Conservation (phyloP, 2,797 vertebrate species). For the Fringilla coelebs region DNA sequence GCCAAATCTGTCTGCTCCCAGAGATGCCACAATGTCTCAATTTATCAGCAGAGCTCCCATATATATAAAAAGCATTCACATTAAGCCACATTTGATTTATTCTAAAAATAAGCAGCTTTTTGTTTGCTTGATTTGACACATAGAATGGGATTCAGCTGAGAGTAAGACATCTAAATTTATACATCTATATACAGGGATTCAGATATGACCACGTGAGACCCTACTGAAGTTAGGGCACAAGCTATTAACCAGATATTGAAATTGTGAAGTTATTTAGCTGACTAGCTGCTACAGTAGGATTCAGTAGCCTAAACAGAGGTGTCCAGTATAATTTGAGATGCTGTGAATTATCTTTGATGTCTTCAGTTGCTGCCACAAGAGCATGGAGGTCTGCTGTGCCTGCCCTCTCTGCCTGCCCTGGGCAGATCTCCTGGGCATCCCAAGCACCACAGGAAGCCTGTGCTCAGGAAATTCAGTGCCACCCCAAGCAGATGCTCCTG, state of each 20-base stretch:
- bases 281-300: background rate
- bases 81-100: background rate
- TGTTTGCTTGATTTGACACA: background rate
- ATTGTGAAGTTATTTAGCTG: background rate
- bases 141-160: background rate
- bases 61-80: background rate
- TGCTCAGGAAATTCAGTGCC: background rate
- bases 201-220: background rate
- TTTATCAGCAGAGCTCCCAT: background rate
- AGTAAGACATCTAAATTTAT: background rate
- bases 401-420: background rate
- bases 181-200: background rate
- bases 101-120: background rate
- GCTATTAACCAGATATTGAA: background rate
- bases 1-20: background rate
- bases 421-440: background rate
- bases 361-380: background rate
- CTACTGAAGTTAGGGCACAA: background rate
- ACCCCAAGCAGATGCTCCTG: background rate
- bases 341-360: background rate
- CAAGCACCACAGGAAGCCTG: background rate
- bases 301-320: background rate
- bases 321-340: background rate
- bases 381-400: background rate
- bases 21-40: background rate